Percentiles rank a stretch among this genome's conserved stretches.
phyloP scores from a whole-genome alignment of 1,140 invertebrate species.

The Formica selysi region DNA sequence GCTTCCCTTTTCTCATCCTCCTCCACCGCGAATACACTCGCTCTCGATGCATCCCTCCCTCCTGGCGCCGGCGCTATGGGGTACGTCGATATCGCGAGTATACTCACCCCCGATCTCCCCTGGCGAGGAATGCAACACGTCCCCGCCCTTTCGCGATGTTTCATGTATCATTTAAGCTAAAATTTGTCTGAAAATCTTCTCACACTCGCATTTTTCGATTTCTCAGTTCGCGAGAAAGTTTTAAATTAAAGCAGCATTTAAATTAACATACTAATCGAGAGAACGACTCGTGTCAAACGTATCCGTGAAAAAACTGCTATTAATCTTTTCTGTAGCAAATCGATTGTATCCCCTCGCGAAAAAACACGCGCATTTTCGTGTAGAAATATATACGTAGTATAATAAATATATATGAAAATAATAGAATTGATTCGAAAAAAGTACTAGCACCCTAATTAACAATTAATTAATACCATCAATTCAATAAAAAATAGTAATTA shows the following conservation, averaged over 20 bases:
- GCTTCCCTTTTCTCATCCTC: slow-evolving; percentile 62
- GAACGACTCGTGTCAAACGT: no score
- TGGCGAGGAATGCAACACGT: slow-evolving; percentile 41
- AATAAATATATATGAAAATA: neutral
- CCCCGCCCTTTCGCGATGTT: slow-evolving; percentile 65
- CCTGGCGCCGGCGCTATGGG: slow-evolving; percentile 80
- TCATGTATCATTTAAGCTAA: slow-evolving; percentile 12
- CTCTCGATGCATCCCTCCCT: slow-evolving; percentile 38
- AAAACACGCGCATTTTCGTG: neutral
- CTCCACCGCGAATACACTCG: slow-evolving; percentile 45
- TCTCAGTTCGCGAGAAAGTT: neutral
- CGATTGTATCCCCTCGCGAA: no score
- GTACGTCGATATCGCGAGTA: slow-evolving; percentile 79
- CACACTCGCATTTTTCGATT: neutral
- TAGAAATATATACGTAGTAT: no score
- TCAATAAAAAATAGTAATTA: neutral
- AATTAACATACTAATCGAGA: no score
- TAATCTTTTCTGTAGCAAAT: no score
- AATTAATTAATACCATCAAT: neutral
- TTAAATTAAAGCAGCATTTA: neutral
- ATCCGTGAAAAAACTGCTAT: no score
- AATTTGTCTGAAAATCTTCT: neutral
- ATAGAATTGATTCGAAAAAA: slow-evolving; percentile 1
- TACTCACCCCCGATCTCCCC: slow-evolving; percentile 24
- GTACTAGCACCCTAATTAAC: neutral